These are phyloP conservation scores for Sarcophaga bullata DNA, from an alignment of 1,140 invertebrate species.

Conservation along the genomic window DNA sequence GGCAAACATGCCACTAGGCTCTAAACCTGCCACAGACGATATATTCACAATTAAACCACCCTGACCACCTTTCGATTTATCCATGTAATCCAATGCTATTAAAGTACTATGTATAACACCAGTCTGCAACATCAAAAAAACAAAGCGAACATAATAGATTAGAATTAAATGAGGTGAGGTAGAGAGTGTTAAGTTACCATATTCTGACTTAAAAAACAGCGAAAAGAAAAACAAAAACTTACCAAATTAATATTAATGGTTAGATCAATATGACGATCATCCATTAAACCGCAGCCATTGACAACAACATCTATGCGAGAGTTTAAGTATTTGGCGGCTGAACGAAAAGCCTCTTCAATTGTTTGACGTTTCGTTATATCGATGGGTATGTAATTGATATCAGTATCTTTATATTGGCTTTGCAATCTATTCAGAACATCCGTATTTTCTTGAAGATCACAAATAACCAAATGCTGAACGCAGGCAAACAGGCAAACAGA, in stretches of 20 bases:
- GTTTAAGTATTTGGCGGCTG: constrained; percentile 58
- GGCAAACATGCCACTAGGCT: constrained; percentile 52
- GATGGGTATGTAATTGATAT: constrained; percentile 58
- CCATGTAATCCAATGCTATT: constrained; percentile 61
- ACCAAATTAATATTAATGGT: constrained; percentile 66
- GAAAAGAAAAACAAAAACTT: background rate
- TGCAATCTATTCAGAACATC: background rate
- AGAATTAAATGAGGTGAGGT: background rate
- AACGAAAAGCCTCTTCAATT: constrained; percentile 58
- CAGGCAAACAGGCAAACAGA: too few species aligned
- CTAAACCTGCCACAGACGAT: constrained; percentile 69
- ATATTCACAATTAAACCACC: constrained; percentile 73
- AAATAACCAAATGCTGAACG: constrained; percentile 42
- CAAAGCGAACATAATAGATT: background rate
- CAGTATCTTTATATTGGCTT: constrained; percentile 26
- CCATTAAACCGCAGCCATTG: constrained; percentile 71
- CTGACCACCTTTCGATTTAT: constrained; percentile 68
- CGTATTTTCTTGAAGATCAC: constrained; percentile 39
- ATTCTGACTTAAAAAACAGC: too few species aligned
- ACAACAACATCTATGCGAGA: constrained; percentile 71
- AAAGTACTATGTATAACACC: constrained; percentile 45
- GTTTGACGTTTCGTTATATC: constrained; percentile 62
- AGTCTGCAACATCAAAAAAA: constrained; percentile 19
- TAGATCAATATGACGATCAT: constrained; percentile 67
- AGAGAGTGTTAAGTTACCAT: too few species aligned